Evolutionary conservation across 1,140 invertebrate genomes (phyloP).

Genomic region (Aphaenogaster rudis): DNA sequence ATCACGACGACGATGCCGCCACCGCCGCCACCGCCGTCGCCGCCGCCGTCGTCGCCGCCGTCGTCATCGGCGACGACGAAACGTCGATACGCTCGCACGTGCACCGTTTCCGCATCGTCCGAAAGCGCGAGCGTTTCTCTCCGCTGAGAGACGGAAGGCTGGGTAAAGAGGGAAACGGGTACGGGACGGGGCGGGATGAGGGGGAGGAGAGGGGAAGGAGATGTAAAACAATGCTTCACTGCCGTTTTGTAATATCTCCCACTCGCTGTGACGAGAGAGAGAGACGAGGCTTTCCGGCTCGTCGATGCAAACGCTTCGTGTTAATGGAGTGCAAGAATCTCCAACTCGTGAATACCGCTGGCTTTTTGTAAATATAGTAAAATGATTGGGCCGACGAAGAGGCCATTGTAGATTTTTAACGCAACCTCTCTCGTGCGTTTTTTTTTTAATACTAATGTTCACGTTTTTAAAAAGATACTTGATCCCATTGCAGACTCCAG

Average conservation of each 20-base stretch:
- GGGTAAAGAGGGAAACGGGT: constrained; percentile 11
- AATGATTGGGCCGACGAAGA: background rate
- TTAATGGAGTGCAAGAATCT: constrained; percentile 65
- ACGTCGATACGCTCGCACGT: constrained; percentile 81
- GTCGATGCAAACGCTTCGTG: constrained; percentile 57
- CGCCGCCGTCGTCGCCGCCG: constrained; percentile 46
- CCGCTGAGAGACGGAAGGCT: constrained; percentile 29
- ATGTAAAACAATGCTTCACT: constrained; percentile 63
- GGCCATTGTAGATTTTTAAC: constrained; percentile 19
- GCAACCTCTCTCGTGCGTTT: background rate
- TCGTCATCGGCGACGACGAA: constrained; percentile 64
- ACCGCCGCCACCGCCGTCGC: constrained; percentile 7
- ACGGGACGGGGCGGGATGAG: background rate
- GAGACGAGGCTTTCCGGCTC: constrained; percentile 56
- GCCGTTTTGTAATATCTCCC: constrained; percentile 63
- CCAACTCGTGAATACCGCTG: constrained; percentile 52
- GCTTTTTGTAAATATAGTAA: constrained; percentile 45
- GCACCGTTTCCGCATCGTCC: constrained; percentile 77
- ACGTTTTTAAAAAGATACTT: background rate
- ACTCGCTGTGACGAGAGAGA: constrained; percentile 47
- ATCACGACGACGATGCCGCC: background rate
- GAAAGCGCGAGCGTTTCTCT: constrained; percentile 71
- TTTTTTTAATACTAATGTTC: background rate
- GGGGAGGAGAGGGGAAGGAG: background rate
- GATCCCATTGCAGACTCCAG: background rate